A percentile compares a stretch with the other conserved stretches of the same genome.
phyloP scores from a whole-genome alignment of 2,888 invertebrate species.

The Drosophila pseudotakahashii region DNA sequence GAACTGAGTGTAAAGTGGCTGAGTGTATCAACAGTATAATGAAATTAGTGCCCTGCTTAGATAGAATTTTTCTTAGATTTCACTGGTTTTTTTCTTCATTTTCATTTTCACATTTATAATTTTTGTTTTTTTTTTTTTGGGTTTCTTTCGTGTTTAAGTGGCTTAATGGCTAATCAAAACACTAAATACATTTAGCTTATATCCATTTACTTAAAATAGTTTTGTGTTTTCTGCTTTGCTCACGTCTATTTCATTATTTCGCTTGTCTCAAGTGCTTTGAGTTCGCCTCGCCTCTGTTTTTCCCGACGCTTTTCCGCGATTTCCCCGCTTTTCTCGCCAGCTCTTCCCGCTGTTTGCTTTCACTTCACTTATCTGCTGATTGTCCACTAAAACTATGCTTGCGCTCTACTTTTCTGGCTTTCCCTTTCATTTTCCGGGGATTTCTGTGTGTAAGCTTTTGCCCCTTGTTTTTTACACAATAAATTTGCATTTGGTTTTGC shows the following conservation, averaged over 20 bases:
- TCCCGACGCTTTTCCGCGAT: constrained; percentile 13
- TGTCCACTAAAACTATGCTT: constrained; percentile 79
- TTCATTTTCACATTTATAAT: constrained; percentile 6
- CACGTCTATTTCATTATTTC: constrained; percentile 29
- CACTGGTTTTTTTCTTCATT: constrained; percentile 17
- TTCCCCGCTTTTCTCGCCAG: background rate
- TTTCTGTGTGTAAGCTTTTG: constrained; percentile 21
- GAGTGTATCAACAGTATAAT: constrained; percentile 38
- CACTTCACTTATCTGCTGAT: constrained; percentile 64
- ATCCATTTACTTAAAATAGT: constrained; percentile 60
- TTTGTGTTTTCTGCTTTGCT: constrained; percentile 31
- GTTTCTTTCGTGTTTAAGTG: constrained; percentile 44
- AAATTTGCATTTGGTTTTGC: constrained; percentile 28
- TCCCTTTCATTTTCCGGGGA: constrained; percentile 4
- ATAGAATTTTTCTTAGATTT: constrained; percentile 41
- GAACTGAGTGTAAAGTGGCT: constrained; percentile 29
- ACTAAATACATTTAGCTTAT: constrained; percentile 77
- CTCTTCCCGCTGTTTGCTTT: constrained; percentile 23
- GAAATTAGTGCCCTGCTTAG: constrained; percentile 47
- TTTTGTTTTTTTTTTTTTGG: constrained; percentile 3
- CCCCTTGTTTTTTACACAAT: constrained; percentile 25
- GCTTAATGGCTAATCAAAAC: constrained; percentile 65
- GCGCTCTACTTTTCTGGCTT: constrained; percentile 30
- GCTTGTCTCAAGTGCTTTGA: constrained; percentile 13
- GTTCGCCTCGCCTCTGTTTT: constrained; percentile 12